phyloP scores from a whole-genome alignment of 2,797 vertebrate genomes.

The Hippoglossus hippoglossus region DNA sequence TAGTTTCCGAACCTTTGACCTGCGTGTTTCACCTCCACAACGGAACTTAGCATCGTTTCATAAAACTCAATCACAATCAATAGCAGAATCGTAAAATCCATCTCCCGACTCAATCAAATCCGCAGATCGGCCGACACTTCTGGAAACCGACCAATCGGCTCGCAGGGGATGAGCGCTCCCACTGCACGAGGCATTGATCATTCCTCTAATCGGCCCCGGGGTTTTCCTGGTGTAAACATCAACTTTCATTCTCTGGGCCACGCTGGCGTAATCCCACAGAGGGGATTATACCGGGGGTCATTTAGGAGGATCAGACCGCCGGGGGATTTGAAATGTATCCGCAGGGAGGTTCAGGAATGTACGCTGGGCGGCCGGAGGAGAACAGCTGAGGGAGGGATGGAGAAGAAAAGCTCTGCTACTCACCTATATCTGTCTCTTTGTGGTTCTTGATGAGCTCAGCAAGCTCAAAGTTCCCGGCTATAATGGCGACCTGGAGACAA shows the following conservation, averaged over 20 bases:
- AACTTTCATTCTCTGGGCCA: constrained; percentile 54
- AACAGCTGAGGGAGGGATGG: neutral
- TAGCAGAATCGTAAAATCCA: neutral
- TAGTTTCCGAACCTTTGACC: too few species aligned
- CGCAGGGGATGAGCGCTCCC: neutral
- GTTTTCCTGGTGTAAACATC: constrained; percentile 40
- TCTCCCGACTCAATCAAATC: constrained; percentile 10
- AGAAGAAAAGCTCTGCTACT: constrained; percentile 64
- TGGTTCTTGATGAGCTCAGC: constrained; percentile 96
- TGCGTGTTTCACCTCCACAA: neutral
- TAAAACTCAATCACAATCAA: neutral
- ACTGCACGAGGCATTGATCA: constrained; percentile 13
- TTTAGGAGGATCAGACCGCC: constrained; percentile 47
- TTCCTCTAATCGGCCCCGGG: constrained; percentile 18
- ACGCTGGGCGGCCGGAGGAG: neutral
- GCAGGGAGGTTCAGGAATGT: constrained; percentile 30
- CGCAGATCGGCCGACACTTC: constrained; percentile 6
- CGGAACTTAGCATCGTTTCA: neutral
- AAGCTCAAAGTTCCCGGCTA: constrained; percentile 97
- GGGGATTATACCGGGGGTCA: constrained; percentile 59
- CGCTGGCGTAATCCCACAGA: constrained; percentile 44
- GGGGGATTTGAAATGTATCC: constrained; percentile 71
- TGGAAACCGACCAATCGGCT: constrained; percentile 27
- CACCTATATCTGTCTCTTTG: constrained; percentile 93
- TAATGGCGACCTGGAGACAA: constrained; percentile 91